Percentiles rank a stretch among this genome's conserved stretches.
These are phyloP conservation scores for Leptobrachium ailaonicum DNA, from an alignment of 2,113 vertebrate species.

Conservation along the genomic window DNA sequence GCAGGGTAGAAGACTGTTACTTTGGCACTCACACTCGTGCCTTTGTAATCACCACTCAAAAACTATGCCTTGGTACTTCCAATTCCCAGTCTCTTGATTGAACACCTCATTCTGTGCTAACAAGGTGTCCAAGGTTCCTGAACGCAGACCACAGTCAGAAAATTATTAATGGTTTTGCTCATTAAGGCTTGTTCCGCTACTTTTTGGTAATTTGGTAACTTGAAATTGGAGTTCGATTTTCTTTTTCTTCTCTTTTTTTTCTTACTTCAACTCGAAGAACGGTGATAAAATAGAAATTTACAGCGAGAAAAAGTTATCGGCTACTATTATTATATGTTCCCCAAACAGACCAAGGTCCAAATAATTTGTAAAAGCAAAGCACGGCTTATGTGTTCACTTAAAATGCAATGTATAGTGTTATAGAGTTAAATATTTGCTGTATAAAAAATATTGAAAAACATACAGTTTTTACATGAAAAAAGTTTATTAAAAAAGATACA, in stretches of 20 bases:
- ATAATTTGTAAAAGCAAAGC: background rate
- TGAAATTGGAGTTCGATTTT: constrained; percentile 70
- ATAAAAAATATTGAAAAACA: background rate
- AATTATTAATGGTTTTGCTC: constrained; percentile 76
- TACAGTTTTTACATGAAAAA: too few relatives aligned
- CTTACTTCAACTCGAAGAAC: constrained; percentile 59
- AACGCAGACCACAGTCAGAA: constrained; percentile 72
- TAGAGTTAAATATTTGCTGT: background rate
- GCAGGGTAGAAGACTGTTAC: constrained; percentile 92
- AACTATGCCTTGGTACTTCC: constrained; percentile 88
- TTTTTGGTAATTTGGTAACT: constrained; percentile 79
- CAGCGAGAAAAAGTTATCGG: constrained; percentile 38
- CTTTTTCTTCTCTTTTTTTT: constrained; percentile 45
- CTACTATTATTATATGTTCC: background rate
- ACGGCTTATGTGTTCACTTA: background rate
- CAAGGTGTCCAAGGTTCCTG: constrained; percentile 84
- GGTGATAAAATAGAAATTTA: constrained; percentile 60
- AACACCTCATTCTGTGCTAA: constrained; percentile 97
- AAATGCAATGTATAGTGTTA: background rate
- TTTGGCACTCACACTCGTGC: constrained; percentile 85
- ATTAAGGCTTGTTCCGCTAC: constrained; percentile 73
- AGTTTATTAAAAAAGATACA: too few relatives aligned
- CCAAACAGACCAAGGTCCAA: background rate
- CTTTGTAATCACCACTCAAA: constrained; percentile 98
- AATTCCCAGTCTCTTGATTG: constrained; percentile 92